Conservation (phyloP, 2,113 vertebrate genomes). For the Cephalopholis sonnerati region DNA sequence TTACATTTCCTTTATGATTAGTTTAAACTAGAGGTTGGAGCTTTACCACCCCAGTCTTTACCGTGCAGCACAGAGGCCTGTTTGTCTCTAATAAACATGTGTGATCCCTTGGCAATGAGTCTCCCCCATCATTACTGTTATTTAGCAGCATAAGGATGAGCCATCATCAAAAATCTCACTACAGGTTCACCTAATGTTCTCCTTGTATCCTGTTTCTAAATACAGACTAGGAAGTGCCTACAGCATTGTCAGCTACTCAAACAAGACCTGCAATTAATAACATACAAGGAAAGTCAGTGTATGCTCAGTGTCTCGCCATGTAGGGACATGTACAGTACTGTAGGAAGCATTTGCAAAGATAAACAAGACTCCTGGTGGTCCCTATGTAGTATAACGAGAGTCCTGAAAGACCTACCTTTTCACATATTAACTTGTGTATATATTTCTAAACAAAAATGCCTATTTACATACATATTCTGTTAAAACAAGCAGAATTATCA, state of each 20-base stretch:
- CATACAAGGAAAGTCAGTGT: conserved; percentile 46
- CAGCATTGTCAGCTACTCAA: conserved; percentile 52
- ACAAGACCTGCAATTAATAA: conserved; percentile 59
- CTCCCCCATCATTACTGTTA: conserved; percentile 63
- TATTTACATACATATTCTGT: neutral
- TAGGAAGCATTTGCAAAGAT: conserved; percentile 33
- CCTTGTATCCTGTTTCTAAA: conserved; percentile 68
- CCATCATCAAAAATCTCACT: conserved; percentile 24
- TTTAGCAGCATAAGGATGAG: conserved; percentile 44
- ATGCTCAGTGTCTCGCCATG: conserved; percentile 49
- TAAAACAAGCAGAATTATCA: neutral
- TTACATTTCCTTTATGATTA: conserved; percentile 60
- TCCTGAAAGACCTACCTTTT: conserved; percentile 7
- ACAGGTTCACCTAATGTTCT: conserved; percentile 30
- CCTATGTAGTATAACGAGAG: neutral
- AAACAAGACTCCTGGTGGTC: conserved; percentile 52
- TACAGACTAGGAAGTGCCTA: conserved; percentile 61
- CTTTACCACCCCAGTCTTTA: conserved; percentile 31
- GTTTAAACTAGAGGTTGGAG: conserved; percentile 53
- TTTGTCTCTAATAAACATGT: conserved; percentile 52
- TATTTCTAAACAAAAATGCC: neutral
- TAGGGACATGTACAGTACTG: conserved; percentile 48
- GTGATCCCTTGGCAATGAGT: conserved; percentile 55
- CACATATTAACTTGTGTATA: neutral
- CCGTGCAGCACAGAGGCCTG: conserved; percentile 29